Evolutionary conservation across 2,888 invertebrate genomes (phyloP).

Genomic region (Notodonta ziczac): DNA sequence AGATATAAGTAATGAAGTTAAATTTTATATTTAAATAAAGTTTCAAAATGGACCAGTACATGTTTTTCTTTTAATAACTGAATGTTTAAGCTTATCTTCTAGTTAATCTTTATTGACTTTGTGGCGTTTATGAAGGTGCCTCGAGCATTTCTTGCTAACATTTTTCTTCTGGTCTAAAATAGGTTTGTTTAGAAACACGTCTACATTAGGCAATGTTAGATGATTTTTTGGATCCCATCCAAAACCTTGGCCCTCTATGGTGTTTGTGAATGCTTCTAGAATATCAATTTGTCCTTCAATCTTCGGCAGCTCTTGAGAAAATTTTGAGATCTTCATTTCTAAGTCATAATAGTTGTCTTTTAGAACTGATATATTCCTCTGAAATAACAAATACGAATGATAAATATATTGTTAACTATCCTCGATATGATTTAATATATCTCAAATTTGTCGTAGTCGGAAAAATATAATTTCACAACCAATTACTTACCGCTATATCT

Average conservation of each 20-base stretch:
- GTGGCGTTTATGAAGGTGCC: constrained; percentile 3
- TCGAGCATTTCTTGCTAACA: constrained; percentile 27
- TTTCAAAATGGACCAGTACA: constrained; percentile 32
- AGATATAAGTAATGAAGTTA: constrained; percentile 14
- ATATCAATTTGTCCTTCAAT: constrained; percentile 69
- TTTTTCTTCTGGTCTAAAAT: constrained; percentile 23
- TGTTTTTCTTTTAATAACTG: constrained; percentile 21
- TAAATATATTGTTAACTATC: neutral
- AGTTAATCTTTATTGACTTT: constrained; percentile 34
- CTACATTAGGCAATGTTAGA: constrained; percentile 50
- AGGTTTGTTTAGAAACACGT: constrained; percentile 43
- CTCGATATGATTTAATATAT: too few relatives aligned
- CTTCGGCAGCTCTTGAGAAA: constrained; percentile 66
- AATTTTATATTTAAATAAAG: constrained; percentile 21
- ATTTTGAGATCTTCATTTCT: constrained; percentile 56
- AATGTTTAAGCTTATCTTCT: constrained; percentile 21
- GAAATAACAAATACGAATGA: constrained; percentile 36
- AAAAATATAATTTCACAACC: too few relatives aligned
- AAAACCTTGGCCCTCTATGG: constrained; percentile 45
- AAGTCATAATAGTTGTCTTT: constrained; percentile 60
- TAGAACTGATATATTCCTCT: constrained; percentile 61
- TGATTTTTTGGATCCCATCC: constrained; percentile 52
- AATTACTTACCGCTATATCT: constrained; percentile 58
- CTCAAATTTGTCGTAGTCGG: too few relatives aligned
- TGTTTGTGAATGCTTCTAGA: constrained; percentile 60